Conservation (phyloP, 2,113 vertebrate species). For the Passer domesticus region DNA sequence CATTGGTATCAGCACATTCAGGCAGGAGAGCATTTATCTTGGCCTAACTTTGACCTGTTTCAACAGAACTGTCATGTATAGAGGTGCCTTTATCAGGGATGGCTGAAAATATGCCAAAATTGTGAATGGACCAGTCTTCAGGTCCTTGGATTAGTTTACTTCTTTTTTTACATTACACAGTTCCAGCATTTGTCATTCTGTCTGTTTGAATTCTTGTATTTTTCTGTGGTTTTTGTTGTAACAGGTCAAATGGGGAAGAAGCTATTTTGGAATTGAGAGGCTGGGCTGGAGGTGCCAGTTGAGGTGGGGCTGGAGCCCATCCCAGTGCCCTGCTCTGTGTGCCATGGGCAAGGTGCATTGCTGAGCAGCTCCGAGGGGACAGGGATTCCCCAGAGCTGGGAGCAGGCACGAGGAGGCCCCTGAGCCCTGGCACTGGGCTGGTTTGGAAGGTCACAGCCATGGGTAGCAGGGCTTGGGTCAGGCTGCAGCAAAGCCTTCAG, state of each 20-base stretch:
- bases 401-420: neutral
- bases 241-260: neutral
- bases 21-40: neutral
- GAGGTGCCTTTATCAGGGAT: neutral
- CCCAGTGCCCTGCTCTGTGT: neutral
- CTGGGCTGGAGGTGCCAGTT: neutral
- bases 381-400: neutral
- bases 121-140: neutral
- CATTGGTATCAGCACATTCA: neutral
- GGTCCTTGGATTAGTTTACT: neutral
- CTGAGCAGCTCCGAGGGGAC: neutral
- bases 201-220: neutral
- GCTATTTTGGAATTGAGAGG: neutral
- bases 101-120: neutral
- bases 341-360: neutral
- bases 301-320: neutral
- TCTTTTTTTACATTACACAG: too few species aligned
- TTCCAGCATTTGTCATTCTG: neutral
- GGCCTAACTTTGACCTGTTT: neutral
- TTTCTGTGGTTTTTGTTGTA: neutral
- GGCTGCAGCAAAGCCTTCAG: neutral
- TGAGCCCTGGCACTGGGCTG: neutral
- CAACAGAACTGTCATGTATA: neutral
- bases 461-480: neutral
- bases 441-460: neutral